Percentiles rank a stretch among this genome's conserved stretches.
phyloP scores from a whole-genome alignment of 2,888 invertebrate genomes.

The Neoascia interrupta region DNA sequence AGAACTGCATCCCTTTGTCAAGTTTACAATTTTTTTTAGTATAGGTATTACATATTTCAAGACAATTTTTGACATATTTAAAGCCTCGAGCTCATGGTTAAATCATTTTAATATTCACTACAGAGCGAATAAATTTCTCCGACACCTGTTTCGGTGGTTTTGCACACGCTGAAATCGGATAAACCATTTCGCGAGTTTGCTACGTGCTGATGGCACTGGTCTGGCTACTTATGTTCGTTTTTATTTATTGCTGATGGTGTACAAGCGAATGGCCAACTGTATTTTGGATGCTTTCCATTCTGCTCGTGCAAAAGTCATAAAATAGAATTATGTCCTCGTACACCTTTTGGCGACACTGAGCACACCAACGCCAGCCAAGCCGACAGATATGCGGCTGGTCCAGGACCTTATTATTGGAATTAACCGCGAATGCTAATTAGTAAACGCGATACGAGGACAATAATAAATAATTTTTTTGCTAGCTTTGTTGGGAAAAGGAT shows the following conservation, averaged over 20 bases:
- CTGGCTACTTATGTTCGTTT: slow-evolving; percentile 5
- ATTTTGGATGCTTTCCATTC: slow-evolving; percentile 22
- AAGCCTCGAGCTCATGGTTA: background rate
- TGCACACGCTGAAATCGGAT: background rate
- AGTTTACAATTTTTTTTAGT: no score
- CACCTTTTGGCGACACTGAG: slow-evolving; percentile 35
- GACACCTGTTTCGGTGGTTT: slow-evolving; percentile 35
- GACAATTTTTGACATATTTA: background rate
- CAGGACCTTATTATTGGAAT: slow-evolving; percentile 45
- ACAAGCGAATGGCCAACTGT: slow-evolving; percentile 1
- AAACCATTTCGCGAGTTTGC: slow-evolving; percentile 25
- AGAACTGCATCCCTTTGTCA: background rate
- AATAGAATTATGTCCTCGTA: slow-evolving; percentile 22
- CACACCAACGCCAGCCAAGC: background rate
- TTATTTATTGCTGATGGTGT: slow-evolving; percentile 32
- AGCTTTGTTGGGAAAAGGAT: no score
- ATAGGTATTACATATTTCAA: no score
- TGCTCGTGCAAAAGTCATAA: slow-evolving; percentile 17
- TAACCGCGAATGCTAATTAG: slow-evolving; percentile 57
- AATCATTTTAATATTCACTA: background rate
- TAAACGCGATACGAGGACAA: slow-evolving; percentile 8
- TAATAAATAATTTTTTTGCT: no score
- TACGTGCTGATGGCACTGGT: slow-evolving; percentile 39
- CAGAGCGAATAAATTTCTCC: slow-evolving; percentile 5
- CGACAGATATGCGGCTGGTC: background rate